Evolutionary conservation across 2,888 invertebrate species (phyloP), one percentile per base, ranked within the genome.

Genomic region (Scelioninae gen. 1): DNA sequence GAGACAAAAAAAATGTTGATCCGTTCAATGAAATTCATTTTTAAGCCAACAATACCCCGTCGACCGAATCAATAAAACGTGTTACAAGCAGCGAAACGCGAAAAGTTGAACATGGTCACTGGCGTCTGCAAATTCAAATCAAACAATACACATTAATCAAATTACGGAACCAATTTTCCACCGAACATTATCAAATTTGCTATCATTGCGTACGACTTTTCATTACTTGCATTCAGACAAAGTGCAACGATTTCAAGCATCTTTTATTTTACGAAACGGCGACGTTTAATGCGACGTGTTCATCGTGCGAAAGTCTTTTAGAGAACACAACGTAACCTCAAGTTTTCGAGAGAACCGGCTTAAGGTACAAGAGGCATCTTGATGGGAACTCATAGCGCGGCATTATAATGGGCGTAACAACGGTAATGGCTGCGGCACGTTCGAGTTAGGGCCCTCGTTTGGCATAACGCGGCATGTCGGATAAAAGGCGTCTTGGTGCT

Each of bases 331-430:
- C 68, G 32, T 65, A 77, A 77, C 68, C 63, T 55, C 65, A 62
- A 79, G 66, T 83, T 83, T 76, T 83, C 34, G 23, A 74, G 76
- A 68, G 76, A 76, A 76, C 45, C 51, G 43, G 69, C 78, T 82
- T 65, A 69, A 63, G 71, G 60, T 49, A 77, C 76, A 72, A 76
- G 72, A 71, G 75, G 51, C 81, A 75, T 74, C 75, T 81, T 81
- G 71, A 76, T 68, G 60, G 63, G 62, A 74, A 45, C 83, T 78
- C 83, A 82, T 81, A 49, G 79, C 53, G 69, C 72, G 53, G 60
- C 66, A 75, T 85, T 80, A 83, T 86, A 86, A 86, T 85, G 77
- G 65, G 51, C 55, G 80, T 53, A 51, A 69, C 66, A 71, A 68
- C 63, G 72, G 53, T 78, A 82, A 72, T 66, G 66, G 58, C 62